Evolutionary conservation across 2,888 invertebrate genomes (phyloP).

Genomic region (Conomelus anceps): DNA sequence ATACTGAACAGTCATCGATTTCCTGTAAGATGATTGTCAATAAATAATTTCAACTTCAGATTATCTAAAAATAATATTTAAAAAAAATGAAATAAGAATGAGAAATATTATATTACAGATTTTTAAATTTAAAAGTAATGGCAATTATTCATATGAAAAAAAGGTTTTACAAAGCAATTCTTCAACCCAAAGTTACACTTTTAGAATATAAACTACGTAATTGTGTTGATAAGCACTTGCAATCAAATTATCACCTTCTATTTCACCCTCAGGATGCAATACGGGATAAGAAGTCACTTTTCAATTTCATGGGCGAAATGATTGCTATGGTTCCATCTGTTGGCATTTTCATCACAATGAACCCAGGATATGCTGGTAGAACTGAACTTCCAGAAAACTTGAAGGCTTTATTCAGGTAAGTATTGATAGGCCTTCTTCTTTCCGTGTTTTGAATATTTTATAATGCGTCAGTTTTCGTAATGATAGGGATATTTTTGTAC

Average conservation of each 20-base stretch:
- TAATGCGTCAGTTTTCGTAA: not conserved
- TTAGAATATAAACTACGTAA: not conserved
- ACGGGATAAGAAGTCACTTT: conserved; percentile 75
- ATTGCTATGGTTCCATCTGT: conserved; percentile 79
- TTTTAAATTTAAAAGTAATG: no score
- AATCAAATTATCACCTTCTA: no score
- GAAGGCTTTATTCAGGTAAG: conserved; percentile 47
- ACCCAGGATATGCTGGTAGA: conserved; percentile 94
- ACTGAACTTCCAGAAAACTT: conserved; percentile 78
- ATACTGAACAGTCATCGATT: no score
- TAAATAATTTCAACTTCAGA: no score
- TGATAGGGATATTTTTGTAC: not conserved
- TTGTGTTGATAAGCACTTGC: not conserved
- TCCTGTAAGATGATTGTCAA: no score
- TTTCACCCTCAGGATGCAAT: conserved; percentile 51
- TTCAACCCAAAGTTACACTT: no score
- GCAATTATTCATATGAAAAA: no score
- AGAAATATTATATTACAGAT: no score
- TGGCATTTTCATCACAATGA: conserved; percentile 97
- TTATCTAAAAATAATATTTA: no score
- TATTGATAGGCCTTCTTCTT: not conserved
- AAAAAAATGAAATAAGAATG: no score
- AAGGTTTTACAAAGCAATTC: no score
- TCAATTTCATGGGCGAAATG: conserved; percentile 92
- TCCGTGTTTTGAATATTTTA: not conserved